Base-by-base conservation (phyloP, 2,888 invertebrate genomes). In the Nomada ferruginata region DNA sequence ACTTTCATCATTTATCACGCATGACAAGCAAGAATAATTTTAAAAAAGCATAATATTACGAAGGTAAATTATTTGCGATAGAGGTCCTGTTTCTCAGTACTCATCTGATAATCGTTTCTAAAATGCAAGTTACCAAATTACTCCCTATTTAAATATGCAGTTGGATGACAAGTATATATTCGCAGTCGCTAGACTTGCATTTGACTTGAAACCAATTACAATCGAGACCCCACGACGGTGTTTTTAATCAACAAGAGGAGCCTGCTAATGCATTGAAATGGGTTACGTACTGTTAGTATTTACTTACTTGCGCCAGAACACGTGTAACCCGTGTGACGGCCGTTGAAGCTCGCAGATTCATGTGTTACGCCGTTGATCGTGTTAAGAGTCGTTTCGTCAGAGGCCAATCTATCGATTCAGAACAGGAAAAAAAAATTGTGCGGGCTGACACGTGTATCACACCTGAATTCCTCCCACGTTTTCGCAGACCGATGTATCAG, bases 331-430 rank as follows among this genome's bases (percentile, higher is more conserved):
- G 60, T 72, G 50, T 65, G 70, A 66, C 60, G 66, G 36, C 73
- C 47, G 60, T 64, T n/a, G 50, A 64, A 47, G 82, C 64, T 68
- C 66, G 79, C 71, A 68, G 66, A 79, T 64, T 76, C 71, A 65
- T 75, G 53, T 60, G 60, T 75, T 68, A 72, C 75, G 65, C 44
- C 68, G 79, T 82, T 66, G 75, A 82, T 82, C 63, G 68, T 59
- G 63, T 82, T 79, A 75, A 70, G 50, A 71, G 70, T 53, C 61
- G 59, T 76, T 71, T 76, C 79, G 75, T 79, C 79, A 76, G 47
- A 68, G 52, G 26, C 18, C 71, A 53, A 66, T 71, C 59, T 69
- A 82, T 79, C 65, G 79, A 82, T 79, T 76, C 68, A 64, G 64
- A 73, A 55, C 59, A 29, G 61, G 66, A 68, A 69, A 70, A 65